Evolutionary conservation across 2,797 vertebrate species (phyloP), one percentile per base, ranked within the genome.

Genomic region (Decapterus maruadsi): DNA sequence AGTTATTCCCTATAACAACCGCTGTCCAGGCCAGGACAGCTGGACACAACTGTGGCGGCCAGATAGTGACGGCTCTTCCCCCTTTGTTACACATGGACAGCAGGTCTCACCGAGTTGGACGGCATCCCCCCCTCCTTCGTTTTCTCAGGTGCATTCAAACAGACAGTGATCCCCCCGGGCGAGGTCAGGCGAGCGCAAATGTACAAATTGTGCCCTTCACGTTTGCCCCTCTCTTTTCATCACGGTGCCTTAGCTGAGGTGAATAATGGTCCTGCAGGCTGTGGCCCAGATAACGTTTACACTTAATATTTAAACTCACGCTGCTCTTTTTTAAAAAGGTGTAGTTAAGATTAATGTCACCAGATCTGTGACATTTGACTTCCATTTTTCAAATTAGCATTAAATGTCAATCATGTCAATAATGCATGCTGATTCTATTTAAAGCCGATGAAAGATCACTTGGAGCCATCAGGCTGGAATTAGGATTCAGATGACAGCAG

Each of bases 321-420:
- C 65, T 34, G n/a, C 29, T 58, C 66, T 38, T 63, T 54, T 63
- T 61, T 26, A 26, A 26, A 14, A 58, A 83, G 20, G 38, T 46
- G 69, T 73, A 13, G 0, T 43, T 42, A 20, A 75, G 66, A 84
- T 83, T 80, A 78, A 87, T 81, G 71, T 53, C 55, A 34, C 42
- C 17, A 38, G 43, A 72, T 82, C 62, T n/a, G 16, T 85, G 84
- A 64, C 72, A 86, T 89, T 85, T 80, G 63, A 83, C 48, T 31
- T 61, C 50, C 62, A 53, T 67, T 80, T 80, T 72, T 65, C n/a
- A 68, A 80, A 78, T 79, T 57, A 58, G 58, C 51, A 34, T 56
- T 70, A 66, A 88, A 89, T 88, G 82, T 82, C 84, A 86, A 66
- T 71, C 63, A 59, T 65, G 73, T 54, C 77, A 80, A 62, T 68